Percentiles rank a stretch among this genome's conserved stretches.
Evolutionary conservation across 2,888 invertebrate species (phyloP).

Genomic region (Orchesella flavescens): DNA sequence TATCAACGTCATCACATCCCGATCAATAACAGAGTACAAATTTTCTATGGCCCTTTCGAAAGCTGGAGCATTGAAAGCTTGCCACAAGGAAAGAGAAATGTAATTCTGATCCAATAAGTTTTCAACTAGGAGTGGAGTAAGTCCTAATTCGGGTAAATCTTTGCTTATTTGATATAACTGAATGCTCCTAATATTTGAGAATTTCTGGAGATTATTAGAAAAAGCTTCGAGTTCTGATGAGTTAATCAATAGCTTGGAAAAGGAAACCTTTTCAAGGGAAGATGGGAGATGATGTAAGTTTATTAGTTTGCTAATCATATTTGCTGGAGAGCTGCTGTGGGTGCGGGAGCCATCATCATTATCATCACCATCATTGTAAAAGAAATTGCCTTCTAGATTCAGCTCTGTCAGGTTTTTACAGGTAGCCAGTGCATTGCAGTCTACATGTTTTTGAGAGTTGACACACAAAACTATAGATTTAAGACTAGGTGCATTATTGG

Average conservation of each 20-base stretch:
- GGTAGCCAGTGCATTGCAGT: slow-evolving; percentile 20
- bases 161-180: slow-evolving; percentile 46
- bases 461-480: slow-evolving; percentile 23
- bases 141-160: slow-evolving; percentile 24
- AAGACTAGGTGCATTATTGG: slow-evolving; percentile 7
- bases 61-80: slow-evolving; percentile 38
- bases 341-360: neutral
- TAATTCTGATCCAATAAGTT: slow-evolving; percentile 20
- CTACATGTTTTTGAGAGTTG: slow-evolving; percentile 21
- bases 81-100: slow-evolving; percentile 49
- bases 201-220: neutral
- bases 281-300: slow-evolving; percentile 26
- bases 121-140: slow-evolving; percentile 14
- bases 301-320: neutral
- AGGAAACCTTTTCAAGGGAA: slow-evolving; percentile 27
- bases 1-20: slow-evolving; percentile 26
- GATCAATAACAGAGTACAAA: slow-evolving; percentile 17
- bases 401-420: slow-evolving; percentile 22
- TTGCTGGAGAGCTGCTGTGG: too few species aligned
- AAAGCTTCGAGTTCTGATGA: slow-evolving; percentile 22
- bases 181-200: slow-evolving; percentile 21
- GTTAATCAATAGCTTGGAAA: slow-evolving; percentile 28
- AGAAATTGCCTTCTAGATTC: slow-evolving; percentile 29
- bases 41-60: slow-evolving; percentile 27
- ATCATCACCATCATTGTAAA: neutral